These are phyloP conservation scores for Troglohyphantes excavatus DNA, from an alignment of 2,888 invertebrate genomes.

Conservation along the genomic window DNA sequence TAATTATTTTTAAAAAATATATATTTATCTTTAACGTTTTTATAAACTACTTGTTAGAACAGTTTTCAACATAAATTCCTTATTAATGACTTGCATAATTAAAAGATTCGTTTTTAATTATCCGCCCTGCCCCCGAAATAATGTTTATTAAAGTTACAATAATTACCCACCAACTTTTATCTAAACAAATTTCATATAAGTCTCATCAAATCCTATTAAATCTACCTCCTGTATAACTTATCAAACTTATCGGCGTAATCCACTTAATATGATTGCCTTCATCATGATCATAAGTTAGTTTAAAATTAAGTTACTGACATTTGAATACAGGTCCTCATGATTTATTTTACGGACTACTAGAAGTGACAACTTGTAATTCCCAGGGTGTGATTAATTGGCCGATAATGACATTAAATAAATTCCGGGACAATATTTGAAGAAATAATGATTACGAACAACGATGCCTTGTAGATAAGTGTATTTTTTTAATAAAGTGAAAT, in stretches of 20 bases:
- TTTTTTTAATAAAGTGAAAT: too few relatives aligned
- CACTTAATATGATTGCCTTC: slow-evolving; percentile 60
- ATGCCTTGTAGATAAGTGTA: too few relatives aligned
- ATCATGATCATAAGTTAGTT: slow-evolving; percentile 46
- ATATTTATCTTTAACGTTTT: too few relatives aligned
- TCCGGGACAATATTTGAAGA: neutral
- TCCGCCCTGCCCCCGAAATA: too few relatives aligned
- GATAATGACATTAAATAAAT: slow-evolving; percentile 45
- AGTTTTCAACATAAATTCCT: too few relatives aligned
- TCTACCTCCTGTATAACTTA: neutral
- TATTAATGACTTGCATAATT: too few relatives aligned
- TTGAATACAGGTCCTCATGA: slow-evolving; percentile 17
- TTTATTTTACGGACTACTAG: slow-evolving; percentile 44
- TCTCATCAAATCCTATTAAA: neutral
- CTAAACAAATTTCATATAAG: neutral
- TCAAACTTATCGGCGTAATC: neutral
- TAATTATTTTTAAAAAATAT: too few relatives aligned
- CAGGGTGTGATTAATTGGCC: slow-evolving; percentile 47
- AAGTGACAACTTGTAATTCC: slow-evolving; percentile 52
- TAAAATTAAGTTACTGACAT: slow-evolving; percentile 40
- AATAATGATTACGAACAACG: neutral
- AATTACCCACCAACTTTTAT: too few relatives aligned
- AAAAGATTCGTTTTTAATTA: too few relatives aligned
- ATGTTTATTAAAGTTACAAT: too few relatives aligned
- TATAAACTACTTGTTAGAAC: too few relatives aligned